Base-by-base conservation (phyloP, 2,797 vertebrate genomes). In the Martes flavigula region DNA sequence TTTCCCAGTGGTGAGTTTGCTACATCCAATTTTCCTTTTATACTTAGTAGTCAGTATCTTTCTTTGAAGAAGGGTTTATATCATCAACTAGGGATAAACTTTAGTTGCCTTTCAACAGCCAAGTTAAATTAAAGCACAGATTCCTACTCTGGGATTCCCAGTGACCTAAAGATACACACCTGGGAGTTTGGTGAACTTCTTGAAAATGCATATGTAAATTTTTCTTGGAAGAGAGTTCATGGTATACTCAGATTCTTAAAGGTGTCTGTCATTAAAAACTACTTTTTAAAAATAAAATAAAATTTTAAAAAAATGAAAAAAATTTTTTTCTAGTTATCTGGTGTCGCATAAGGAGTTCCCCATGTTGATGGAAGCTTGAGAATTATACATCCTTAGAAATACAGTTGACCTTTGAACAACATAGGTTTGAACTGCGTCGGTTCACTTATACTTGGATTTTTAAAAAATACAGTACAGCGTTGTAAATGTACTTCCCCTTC, bases 301-400 rank as follows among this genome's bases (percentile, higher is more conserved):
- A 54, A 54, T 54, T 48, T 48, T 1, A 4, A 51, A 51, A 51
- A 51, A 51, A 15, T 4, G 4, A 5, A 51, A 51, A 48, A 54
- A 2, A 5, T 5, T 46, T 46, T 25, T 46, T 91, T 82, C 68
- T 90, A 13, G 1, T 77, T 72, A 25, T 73, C 17, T 54, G 78
- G 54, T 15, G 72, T 38, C 30, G 48, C n/a, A 21, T 18, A 23
- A 7, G 35, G 20, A 70, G 4, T 51, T 92, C 25, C 66, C 56
- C 46, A 25, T 51, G n/a, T 92, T 87, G 15, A 78, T 20, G 58
- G 78, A 86, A 35, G 93, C 25, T 18, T 51, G 43, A 87, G 58
- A 97, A 72, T 40, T 60, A 12, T 20, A 84, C 27, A 38, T 78
- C 51, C 32, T 90, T 66, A 87, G 94, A 94, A 87, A 89, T 90